A percentile compares a stretch with the other conserved stretches of the same genome.
These are phyloP conservation scores for Syrrhaptes paradoxus DNA, from an alignment of 2,113 vertebrate species.

Conservation along the genomic window DNA sequence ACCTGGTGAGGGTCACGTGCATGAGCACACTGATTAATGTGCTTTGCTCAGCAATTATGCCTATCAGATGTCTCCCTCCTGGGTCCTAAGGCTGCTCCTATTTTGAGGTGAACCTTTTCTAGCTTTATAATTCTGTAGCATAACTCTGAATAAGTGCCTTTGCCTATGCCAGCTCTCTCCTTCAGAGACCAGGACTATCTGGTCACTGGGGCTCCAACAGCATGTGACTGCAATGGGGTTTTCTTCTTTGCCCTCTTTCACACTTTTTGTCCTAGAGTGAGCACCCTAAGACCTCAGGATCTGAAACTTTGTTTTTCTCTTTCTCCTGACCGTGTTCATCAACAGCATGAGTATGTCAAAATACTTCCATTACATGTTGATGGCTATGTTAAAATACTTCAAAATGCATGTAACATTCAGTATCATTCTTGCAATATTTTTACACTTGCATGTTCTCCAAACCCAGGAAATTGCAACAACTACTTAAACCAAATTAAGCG, in stretches of 20 bases:
- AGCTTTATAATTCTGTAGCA: not conserved
- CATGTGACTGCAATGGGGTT: not conserved
- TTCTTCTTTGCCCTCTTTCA: not conserved
- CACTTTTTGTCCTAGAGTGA: not conserved
- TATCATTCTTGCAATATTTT: not conserved
- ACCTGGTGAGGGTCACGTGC: not conserved
- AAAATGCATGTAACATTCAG: not conserved
- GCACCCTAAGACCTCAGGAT: not conserved
- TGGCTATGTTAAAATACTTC: not conserved
- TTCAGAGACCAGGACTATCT: rapidly evolving
- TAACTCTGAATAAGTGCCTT: not conserved
- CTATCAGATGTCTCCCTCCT: not conserved
- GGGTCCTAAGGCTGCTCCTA: not conserved
- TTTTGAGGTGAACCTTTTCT: not conserved
- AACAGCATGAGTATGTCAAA: not conserved
- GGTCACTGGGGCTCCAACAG: not conserved
- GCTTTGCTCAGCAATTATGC: not conserved
- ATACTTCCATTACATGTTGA: not conserved
- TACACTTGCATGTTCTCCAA: not conserved
- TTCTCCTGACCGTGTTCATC: not conserved
- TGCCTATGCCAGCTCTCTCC: not conserved
- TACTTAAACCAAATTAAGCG: not conserved
- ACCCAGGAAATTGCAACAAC: not conserved
- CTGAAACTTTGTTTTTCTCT: not conserved
- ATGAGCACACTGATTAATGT: not conserved